Base-by-base conservation (phyloP, 1,140 invertebrate genomes). In the Drusus annulatus region DNA sequence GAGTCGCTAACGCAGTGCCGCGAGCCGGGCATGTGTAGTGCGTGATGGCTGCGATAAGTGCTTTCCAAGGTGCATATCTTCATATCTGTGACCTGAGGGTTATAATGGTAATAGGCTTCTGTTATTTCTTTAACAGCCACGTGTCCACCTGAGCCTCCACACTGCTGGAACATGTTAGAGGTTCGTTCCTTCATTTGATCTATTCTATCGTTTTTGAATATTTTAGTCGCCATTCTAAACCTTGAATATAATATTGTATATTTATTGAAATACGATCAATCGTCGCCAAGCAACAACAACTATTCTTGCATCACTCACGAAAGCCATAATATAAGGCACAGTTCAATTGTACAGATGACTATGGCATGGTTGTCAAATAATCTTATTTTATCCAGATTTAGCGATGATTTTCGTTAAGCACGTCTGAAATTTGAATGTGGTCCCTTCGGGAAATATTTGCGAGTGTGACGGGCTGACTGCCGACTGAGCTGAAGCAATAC, bases 41-140 rank as follows among this genome's bases (percentile, higher is more conserved):
- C 63, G 8, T 58, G 50, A 1, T 21, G 76, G 6, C n/a, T 17
- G 16, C 80, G 50, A 28, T 81, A 83, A 8, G 82, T 76, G 28
- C 82, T 79, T 19, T 83, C 82, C 36, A 83, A 62, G 13, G 82
- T 83, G 63, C 78, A 80, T 25, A 83, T 83, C 19, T 80, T 83
- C 28, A 83, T 80, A 7, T 80, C 80, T 16, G 73, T 28, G 4
- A 28, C 69, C 50, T 17, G 28, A 10, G 77, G 78, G 25, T 77
- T 65, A 52, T 71, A 62, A 6, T 71, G 74, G 28, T 80, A 83
- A 16, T 78, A 45, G 3, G 63, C 50, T 52, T 80, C 81, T 58
- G 10, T 52, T n/a, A 54, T 28, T 50, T 63, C 51, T 51, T 78
- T 19, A 19, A 21, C 31, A 36, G 51, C 36, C 78, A 52, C 52